A percentile compares a stretch with the other conserved stretches of the same genome.
phyloP scores from a whole-genome alignment of 2,113 vertebrate genomes.

The Lycaon pictus region DNA sequence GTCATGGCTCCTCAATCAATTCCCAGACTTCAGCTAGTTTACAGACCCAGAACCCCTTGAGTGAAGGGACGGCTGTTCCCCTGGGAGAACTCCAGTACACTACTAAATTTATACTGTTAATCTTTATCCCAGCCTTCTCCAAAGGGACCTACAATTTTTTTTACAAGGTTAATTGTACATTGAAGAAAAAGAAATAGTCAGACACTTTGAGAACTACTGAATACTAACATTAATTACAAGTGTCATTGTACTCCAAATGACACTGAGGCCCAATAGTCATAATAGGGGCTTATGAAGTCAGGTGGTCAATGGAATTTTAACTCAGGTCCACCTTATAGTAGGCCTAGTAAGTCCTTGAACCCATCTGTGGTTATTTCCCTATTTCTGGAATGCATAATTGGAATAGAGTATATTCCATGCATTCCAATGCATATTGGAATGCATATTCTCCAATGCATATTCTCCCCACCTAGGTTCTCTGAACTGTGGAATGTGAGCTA shows the following conservation, averaged over 20 bases:
- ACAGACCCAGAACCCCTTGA: neutral
- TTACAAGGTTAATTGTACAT: neutral
- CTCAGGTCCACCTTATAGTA: neutral
- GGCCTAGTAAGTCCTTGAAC: neutral
- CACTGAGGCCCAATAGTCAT: neutral
- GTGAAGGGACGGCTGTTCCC: neutral
- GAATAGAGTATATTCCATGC: too few species aligned
- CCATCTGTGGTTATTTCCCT: neutral
- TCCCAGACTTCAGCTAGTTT: neutral
- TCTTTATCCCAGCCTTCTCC: neutral
- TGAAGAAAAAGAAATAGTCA: neutral
- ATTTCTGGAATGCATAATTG: neutral
- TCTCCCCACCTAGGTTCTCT: neutral
- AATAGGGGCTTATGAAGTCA: neutral
- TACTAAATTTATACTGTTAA: neutral
- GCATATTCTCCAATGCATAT: too few species aligned
- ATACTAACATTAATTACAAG: neutral
- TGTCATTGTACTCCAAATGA: neutral
- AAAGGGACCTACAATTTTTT: neutral
- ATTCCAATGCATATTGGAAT: too few species aligned
- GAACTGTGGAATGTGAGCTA: neutral
- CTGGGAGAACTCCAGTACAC: neutral
- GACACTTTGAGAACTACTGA: neutral
- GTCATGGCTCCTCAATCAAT: neutral
- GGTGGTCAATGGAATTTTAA: neutral